Percentiles rank a stretch among this genome's conserved stretches.
phyloP scores from a whole-genome alignment of 2,113 vertebrate genomes.

The Equus przewalskii region DNA sequence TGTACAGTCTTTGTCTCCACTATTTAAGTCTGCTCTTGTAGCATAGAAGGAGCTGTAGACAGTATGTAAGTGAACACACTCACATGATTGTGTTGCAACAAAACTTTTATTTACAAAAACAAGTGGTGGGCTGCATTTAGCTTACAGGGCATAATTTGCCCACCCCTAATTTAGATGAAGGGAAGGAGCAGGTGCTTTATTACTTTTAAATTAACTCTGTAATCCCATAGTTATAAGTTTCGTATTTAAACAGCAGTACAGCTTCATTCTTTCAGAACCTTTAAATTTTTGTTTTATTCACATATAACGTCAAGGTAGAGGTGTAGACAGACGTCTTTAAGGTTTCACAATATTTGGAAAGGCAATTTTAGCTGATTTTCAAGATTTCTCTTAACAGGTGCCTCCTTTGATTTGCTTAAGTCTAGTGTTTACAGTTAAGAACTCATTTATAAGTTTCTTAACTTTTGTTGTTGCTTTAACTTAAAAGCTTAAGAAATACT shows the following conservation, averaged over 20 bases:
- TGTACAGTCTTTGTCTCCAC: background rate
- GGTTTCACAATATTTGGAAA: background rate
- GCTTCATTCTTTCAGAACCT: background rate
- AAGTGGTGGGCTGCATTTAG: too few relatives aligned
- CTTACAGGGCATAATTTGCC: background rate
- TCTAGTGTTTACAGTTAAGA: slow-evolving; percentile 15
- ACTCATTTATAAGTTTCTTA: background rate
- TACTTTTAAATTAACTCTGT: background rate
- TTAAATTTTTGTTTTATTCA: background rate
- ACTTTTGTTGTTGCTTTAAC: slow-evolving; percentile 15
- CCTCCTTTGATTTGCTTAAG: background rate
- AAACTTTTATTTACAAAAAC: background rate
- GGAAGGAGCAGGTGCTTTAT: background rate
- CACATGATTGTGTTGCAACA: background rate
- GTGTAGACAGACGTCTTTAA: background rate
- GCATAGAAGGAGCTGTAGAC: too few relatives aligned
- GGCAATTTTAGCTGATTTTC: background rate
- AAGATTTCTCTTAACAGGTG: background rate
- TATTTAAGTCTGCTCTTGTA: background rate
- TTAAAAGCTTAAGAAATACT: slow-evolving; percentile 13
- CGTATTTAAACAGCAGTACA: background rate
- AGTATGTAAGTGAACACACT: accelerated
- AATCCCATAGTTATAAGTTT: background rate
- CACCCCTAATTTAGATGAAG: background rate
- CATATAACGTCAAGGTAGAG: background rate